Percentiles rank a stretch among this genome's conserved stretches.
Evolutionary conservation across 2,113 vertebrate species (phyloP).

Genomic region (Rafetus swinhoei): DNA sequence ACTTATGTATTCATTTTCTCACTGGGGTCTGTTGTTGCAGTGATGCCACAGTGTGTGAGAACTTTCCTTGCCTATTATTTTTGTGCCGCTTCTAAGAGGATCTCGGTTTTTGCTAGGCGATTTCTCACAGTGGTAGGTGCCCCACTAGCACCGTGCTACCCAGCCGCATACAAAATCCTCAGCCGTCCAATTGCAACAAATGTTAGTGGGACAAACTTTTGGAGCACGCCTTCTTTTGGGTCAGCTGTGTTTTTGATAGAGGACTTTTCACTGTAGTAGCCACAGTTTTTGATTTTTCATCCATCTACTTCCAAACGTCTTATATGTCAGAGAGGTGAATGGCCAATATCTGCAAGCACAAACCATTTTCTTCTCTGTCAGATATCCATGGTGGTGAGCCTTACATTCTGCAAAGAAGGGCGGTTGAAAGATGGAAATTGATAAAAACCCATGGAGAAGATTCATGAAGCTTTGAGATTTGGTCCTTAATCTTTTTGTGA

Average conservation of each 20-base stretch:
- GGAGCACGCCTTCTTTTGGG: not conserved
- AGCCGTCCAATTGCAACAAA: not conserved
- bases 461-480: no score
- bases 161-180: not conserved
- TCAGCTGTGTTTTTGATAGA: not conserved
- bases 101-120: not conserved
- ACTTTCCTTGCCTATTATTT: not conserved
- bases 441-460: no score
- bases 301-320: not conserved
- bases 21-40: not conserved
- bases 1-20: not conserved
- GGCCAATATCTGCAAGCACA: not conserved
- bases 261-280: not conserved
- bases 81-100: fast-evolving
- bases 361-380: not conserved
- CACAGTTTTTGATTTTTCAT: not conserved
- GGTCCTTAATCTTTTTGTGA: no score
- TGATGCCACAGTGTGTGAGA: not conserved
- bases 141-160: fast-evolving
- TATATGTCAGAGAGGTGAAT: not conserved
- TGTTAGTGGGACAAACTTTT: not conserved
- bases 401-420: not conserved
- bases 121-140: not conserved
- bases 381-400: not conserved
- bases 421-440: no score